Conservation (phyloP, 2,888 invertebrate species). For the Lepidonotus clava region DNA sequence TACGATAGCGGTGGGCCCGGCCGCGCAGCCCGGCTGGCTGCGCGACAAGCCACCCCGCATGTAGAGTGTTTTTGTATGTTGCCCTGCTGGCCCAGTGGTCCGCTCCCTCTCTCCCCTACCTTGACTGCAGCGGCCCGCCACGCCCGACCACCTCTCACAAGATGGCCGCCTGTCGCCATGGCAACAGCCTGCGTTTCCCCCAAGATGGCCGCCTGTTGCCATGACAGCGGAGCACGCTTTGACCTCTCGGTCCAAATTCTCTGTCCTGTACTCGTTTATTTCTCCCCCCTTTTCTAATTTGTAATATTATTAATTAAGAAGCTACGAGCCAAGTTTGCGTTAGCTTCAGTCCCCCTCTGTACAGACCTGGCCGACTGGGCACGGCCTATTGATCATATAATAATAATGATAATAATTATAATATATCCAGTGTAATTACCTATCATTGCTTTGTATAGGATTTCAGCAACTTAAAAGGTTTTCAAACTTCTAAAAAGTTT, state of each 20-base stretch:
- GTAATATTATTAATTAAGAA: constrained; percentile 51
- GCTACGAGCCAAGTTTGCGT: constrained; percentile 47
- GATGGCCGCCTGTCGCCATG: constrained; percentile 20
- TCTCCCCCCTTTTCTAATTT: constrained; percentile 44
- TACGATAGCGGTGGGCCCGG: too few relatives aligned
- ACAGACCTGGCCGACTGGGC: constrained; percentile 56
- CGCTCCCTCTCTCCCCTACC: not conserved
- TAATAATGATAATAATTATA: too few relatives aligned
- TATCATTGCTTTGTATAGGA: constrained; percentile 61
- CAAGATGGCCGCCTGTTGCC: constrained; percentile 29
- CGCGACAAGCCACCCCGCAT: too few relatives aligned
- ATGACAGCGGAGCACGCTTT: not conserved
- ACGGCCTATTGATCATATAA: too few relatives aligned
- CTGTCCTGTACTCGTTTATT: constrained; percentile 39
- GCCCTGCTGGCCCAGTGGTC: not conserved
- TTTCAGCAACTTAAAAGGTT: constrained; percentile 59
- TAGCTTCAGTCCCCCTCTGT: constrained; percentile 48
- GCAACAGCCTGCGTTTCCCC: constrained; percentile 6
- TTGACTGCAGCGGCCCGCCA: not conserved
- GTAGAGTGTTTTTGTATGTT: constrained; percentile 50
- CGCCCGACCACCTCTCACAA: not conserved
- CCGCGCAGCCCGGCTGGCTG: too few relatives aligned
- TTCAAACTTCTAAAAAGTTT: constrained; percentile 62
- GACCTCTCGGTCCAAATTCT: constrained; percentile 38
- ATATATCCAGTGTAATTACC: constrained; percentile 55